A percentile compares a stretch with the other conserved stretches of the same genome.
Evolutionary conservation across 1,140 invertebrate species (phyloP).

Genomic region (Brachionus asplanchnoidis): DNA sequence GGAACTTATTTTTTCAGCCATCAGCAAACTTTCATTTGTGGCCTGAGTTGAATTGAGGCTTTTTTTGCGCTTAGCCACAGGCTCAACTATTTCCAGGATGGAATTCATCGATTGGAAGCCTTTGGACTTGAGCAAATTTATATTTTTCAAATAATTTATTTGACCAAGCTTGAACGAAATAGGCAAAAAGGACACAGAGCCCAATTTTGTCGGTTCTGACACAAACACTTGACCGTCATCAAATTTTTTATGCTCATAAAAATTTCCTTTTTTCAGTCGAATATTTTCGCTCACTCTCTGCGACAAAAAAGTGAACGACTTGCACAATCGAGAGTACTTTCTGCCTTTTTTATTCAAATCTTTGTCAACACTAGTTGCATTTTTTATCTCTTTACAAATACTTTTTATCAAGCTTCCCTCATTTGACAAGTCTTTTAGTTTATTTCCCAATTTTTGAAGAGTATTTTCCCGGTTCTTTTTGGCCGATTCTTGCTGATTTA

Average conservation of each 20-base stretch:
- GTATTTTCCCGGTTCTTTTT: slow-evolving; percentile 3
- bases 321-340: slow-evolving; percentile 31
- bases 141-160: slow-evolving; percentile 39
- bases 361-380: slow-evolving; percentile 7
- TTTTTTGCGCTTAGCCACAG: neutral
- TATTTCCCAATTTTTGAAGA: slow-evolving; percentile 1
- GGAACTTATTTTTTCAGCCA: neutral
- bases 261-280: neutral
- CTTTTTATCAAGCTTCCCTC: slow-evolving; percentile 23
- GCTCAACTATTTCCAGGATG: slow-evolving; percentile 17
- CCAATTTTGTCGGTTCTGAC: slow-evolving; percentile 19
- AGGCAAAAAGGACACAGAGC: neutral
- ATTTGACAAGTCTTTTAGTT: slow-evolving; percentile 25
- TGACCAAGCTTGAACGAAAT: neutral
- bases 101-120: slow-evolving; percentile 34
- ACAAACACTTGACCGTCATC: neutral
- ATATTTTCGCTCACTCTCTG: slow-evolving; percentile 14
- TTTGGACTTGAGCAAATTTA: slow-evolving; percentile 5
- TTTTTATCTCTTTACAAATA: slow-evolving; percentile 40
- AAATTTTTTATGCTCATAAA: neutral
- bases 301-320: slow-evolving; percentile 30
- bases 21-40: neutral
- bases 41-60: neutral
- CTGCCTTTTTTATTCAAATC: neutral
- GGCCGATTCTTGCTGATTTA: neutral